phyloP scores from a whole-genome alignment of 2,888 invertebrate species.

The Sesamia inferens region DNA sequence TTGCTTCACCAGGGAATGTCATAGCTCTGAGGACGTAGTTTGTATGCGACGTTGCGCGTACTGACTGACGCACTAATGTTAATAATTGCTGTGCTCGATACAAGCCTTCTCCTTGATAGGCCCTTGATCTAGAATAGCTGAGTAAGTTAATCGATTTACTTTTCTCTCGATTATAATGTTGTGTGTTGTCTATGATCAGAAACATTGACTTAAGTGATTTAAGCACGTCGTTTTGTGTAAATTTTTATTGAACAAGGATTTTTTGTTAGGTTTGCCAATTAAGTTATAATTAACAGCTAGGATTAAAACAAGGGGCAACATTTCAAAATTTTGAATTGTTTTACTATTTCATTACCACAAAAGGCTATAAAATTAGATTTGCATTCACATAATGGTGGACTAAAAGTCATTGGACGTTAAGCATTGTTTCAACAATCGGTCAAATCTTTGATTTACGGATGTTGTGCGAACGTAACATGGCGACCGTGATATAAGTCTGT shows the following conservation, averaged over 20 bases:
- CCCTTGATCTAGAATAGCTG: constrained; percentile 77
- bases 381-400: constrained; percentile 6
- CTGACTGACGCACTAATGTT: constrained; percentile 55
- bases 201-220: neutral
- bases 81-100: constrained; percentile 65
- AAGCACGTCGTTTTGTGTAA: neutral
- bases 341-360: constrained; percentile 6
- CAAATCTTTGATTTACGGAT: constrained; percentile 61
- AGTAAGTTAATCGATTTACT: constrained; percentile 55
- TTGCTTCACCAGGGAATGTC: constrained; percentile 72
- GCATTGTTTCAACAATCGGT: constrained; percentile 65
- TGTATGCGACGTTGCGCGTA: constrained; percentile 73
- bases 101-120: constrained; percentile 67
- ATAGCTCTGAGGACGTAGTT: constrained; percentile 73
- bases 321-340: neutral
- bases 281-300: neutral
- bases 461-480: constrained; percentile 17
- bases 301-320: neutral
- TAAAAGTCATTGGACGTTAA: constrained; percentile 38
- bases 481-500: constrained; percentile 43
- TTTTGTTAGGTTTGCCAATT: neutral
- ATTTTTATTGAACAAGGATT: neutral
- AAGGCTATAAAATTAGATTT: constrained; percentile 19
- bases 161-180: constrained; percentile 39
- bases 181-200: neutral